Evolutionary conservation across 2,888 invertebrate genomes (phyloP).

Genomic region (Spodoptera picta): DNA sequence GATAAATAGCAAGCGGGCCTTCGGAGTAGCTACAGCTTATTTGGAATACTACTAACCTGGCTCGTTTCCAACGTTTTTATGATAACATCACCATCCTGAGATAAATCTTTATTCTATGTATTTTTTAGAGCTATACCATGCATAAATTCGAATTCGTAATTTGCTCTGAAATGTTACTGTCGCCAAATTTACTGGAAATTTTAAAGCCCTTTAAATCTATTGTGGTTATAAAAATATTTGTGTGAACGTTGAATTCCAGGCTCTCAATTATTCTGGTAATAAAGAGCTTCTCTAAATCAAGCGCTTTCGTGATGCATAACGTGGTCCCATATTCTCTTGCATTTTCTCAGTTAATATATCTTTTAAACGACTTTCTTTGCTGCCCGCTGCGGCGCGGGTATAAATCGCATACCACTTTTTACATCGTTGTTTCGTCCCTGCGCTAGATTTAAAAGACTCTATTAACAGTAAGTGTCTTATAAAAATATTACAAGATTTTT

Average conservation of each 20-base stretch:
- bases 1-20: constrained; percentile 59
- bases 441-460: constrained; percentile 54
- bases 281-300: constrained; percentile 62
- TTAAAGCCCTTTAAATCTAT: constrained; percentile 18
- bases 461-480: constrained; percentile 48
- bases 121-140: constrained; percentile 21
- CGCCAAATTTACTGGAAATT: constrained; percentile 1
- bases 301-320: constrained; percentile 64
- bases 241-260: constrained; percentile 24
- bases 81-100: constrained; percentile 25
- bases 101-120: constrained; percentile 41
- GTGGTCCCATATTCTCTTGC: constrained; percentile 67
- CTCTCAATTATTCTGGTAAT: constrained; percentile 50
- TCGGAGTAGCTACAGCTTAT: constrained; percentile 47
- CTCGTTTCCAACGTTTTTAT: constrained; percentile 41
- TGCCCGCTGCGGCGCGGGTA: constrained; percentile 57
- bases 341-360: constrained; percentile 78
- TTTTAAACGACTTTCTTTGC: constrained; percentile 74
- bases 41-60: constrained; percentile 41
- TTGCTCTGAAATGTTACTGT: constrained; percentile 10
- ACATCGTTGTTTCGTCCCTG: constrained; percentile 47
- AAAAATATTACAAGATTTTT: constrained; percentile 50
- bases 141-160: constrained; percentile 25
- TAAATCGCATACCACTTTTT: constrained; percentile 66
- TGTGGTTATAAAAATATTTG: constrained; percentile 16